Evolutionary conservation across 2,113 vertebrate genomes (phyloP).

Genomic region (Hypanus sabinus): DNA sequence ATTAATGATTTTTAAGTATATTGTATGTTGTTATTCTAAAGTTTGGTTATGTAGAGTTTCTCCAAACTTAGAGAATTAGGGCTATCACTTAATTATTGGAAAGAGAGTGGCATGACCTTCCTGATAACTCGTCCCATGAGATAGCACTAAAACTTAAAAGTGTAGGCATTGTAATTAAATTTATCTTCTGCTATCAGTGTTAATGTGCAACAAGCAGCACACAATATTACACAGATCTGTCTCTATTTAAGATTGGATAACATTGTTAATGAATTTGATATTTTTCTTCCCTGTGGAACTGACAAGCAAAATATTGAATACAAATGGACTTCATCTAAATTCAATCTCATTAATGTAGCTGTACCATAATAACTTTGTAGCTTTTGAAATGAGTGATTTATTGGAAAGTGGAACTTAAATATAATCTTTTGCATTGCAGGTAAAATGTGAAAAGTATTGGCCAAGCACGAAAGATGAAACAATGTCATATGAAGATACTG

Average conservation of each 20-base stretch:
- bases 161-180: not conserved
- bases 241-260: not conserved
- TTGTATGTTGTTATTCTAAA: not conserved
- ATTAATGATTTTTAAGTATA: not conserved
- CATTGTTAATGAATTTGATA: not conserved
- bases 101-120: not conserved
- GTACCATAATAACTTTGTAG: not conserved
- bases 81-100: not conserved
- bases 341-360: not conserved
- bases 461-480: constrained; percentile 72
- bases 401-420: not conserved
- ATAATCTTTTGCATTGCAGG: constrained; percentile 55
- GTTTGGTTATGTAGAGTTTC: not conserved
- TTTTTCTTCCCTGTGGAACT: not conserved
- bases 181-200: not conserved
- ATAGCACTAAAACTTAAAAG: not conserved
- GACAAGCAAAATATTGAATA: not conserved
- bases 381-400: not conserved
- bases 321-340: not conserved
- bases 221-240: not conserved
- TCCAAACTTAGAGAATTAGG: not conserved
- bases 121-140: not conserved
- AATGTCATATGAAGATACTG: constrained; percentile 83
- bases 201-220: not conserved
- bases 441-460: constrained; percentile 98